Percentiles rank a stretch among this genome's conserved stretches.
These are phyloP conservation scores for Phaenicophaeus curvirostris DNA, from an alignment of 2,797 vertebrate species.

Conservation along the genomic window DNA sequence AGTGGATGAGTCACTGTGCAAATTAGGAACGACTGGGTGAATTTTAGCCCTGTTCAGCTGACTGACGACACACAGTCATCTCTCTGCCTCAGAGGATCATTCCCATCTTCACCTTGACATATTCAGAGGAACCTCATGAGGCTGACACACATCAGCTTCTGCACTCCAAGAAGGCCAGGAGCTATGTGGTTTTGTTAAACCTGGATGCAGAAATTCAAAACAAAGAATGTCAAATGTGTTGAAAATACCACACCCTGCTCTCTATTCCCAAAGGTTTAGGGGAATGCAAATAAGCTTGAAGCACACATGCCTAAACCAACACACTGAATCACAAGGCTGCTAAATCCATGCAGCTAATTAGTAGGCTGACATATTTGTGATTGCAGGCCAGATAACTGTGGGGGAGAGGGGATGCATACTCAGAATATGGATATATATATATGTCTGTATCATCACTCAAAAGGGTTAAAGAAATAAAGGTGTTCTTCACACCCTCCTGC, in stretches of 20 bases:
- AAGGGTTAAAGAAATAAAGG: background rate
- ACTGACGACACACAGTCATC: background rate
- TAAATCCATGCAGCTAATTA: background rate
- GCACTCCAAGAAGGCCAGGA: background rate
- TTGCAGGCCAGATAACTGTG: background rate
- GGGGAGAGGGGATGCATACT: background rate
- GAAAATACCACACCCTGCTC: background rate
- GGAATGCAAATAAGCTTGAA: background rate
- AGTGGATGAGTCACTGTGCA: background rate
- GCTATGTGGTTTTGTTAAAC: background rate
- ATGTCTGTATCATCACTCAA: background rate
- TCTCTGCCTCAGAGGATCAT: background rate
- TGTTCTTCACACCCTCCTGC: background rate
- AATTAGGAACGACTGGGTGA: background rate
- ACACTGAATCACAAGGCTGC: background rate
- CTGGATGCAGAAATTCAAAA: background rate
- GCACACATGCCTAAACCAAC: background rate
- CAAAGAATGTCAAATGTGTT: background rate
- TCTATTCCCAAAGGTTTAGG: background rate
- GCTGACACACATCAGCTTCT: background rate
- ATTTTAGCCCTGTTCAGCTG: background rate
- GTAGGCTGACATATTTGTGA: background rate
- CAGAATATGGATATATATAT: background rate
- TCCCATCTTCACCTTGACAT: background rate
- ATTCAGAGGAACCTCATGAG: background rate